Percentiles rank a stretch among this genome's conserved stretches.
These are phyloP conservation scores for Nyctibius grandis DNA, from an alignment of 2,797 vertebrate genomes.

Conservation along the genomic window DNA sequence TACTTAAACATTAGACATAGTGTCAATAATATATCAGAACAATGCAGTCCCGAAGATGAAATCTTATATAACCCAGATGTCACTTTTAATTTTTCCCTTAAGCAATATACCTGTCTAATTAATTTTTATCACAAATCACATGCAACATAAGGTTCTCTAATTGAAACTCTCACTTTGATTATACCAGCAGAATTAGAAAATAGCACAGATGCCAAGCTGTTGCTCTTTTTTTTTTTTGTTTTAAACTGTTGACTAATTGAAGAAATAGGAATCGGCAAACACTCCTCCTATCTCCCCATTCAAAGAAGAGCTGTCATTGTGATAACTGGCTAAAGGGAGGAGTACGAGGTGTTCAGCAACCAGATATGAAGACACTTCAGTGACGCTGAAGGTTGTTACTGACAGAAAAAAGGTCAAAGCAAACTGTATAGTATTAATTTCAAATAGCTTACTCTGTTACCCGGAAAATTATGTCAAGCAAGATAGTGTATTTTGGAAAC, in stretches of 20 bases:
- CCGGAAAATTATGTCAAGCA: background rate
- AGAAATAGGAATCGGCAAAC: background rate
- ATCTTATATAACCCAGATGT: background rate
- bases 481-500: background rate
- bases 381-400: background rate
- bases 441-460: background rate
- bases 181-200: background rate
- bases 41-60: background rate
- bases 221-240: background rate
- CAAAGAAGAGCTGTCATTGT: background rate
- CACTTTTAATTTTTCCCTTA: background rate
- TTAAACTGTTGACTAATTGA: background rate
- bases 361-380: background rate
- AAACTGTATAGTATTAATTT: background rate
- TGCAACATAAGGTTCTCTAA: background rate
- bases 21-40: background rate
- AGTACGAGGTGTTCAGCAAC: background rate
- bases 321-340: constrained; percentile 19
- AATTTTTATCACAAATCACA: background rate
- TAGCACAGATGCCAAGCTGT: background rate
- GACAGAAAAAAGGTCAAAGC: background rate
- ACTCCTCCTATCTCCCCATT: background rate
- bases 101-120: background rate
- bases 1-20: background rate
- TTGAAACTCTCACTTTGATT: background rate